phyloP scores from a whole-genome alignment of 2,797 vertebrate genomes.

The Sebastes taczanowskii region DNA sequence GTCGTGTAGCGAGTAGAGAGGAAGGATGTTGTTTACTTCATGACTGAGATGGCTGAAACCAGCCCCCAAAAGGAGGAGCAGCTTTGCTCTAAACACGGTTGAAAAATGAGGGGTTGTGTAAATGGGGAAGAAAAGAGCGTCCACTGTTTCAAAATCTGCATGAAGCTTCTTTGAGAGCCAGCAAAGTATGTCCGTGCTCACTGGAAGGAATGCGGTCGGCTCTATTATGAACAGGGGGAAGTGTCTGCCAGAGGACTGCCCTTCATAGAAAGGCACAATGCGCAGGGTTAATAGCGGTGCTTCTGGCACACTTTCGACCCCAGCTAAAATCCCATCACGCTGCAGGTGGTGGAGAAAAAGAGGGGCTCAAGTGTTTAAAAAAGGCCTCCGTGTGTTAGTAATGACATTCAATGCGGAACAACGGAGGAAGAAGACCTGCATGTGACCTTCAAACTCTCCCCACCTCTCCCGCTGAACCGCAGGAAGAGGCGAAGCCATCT shows the following conservation, averaged over 20 bases:
- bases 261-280: constrained; percentile 69
- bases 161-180: constrained; percentile 61
- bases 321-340: constrained; percentile 54
- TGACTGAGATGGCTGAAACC: constrained; percentile 27
- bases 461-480: constrained; percentile 45
- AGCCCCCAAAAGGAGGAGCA: constrained; percentile 26
- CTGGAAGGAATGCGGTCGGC: constrained; percentile 64
- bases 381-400: constrained; percentile 57
- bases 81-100: constrained; percentile 31
- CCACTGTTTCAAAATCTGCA: constrained; percentile 63
- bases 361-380: constrained; percentile 60
- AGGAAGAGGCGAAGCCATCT: constrained; percentile 65
- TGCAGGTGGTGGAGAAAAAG: constrained; percentile 70
- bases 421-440: constrained; percentile 50
- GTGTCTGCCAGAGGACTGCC: constrained; percentile 67
- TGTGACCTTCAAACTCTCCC: constrained; percentile 49
- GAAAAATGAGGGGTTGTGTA: constrained; percentile 46
- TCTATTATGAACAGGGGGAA: constrained; percentile 63
- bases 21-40: constrained; percentile 58
- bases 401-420: constrained; percentile 65
- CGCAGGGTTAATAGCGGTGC: constrained; percentile 71
- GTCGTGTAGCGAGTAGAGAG: constrained; percentile 20
- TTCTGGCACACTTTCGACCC: constrained; percentile 74
- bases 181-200: constrained; percentile 63
- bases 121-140: constrained; percentile 52